Base-by-base conservation (phyloP, 2,113 vertebrate species). In the Oreochromis spilurus region DNA sequence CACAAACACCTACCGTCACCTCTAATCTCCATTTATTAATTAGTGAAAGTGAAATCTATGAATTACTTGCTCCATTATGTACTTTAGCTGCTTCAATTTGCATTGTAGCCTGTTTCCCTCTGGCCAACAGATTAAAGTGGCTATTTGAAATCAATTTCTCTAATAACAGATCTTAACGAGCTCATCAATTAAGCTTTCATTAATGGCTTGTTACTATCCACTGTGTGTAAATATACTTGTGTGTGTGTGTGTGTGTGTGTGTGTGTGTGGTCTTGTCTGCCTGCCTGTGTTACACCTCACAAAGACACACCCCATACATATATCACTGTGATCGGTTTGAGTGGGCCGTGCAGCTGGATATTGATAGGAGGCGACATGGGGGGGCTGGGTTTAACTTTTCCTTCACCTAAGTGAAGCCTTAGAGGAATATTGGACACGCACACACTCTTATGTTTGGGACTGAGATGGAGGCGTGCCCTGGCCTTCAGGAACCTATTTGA, bases 91-190 rank as follows among this genome's bases (percentile, higher is more conserved):
- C 96, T 97, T 97, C 96, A 96, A 92, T 96, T 96, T 94, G 96
- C 97, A 97, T 96, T 96, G 95, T 94, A 86, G 10, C 92, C 95
- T 96, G 96, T 97, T 96, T 95, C 96, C 96, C 90, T 82, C 85
- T 96, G 96, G 96, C 96, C 96, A 83, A 90, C 96, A 97, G 97
- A 98, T 98, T 98, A 98, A 98, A 98, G 97, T 98, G 98, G 97
- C 97, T 99, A 99, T 99, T 99, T 98, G 98, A 99, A 99, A 99
- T 99, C 98, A 99, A 99, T 99, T 99, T 99, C 98, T 99, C 98
- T 98, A 98, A 99, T 99, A 99, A 99, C 97, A 94, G 98, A 98
- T 97, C 97, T 98, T 99, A 99, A 99, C 97, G 98, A 99, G 98
- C 98, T 98, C 98, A 99, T 99, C 98, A 99, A 99, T 99, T 99